These are phyloP conservation scores for Acleris laterana DNA, from an alignment of 2,888 invertebrate species.

Conservation along the genomic window DNA sequence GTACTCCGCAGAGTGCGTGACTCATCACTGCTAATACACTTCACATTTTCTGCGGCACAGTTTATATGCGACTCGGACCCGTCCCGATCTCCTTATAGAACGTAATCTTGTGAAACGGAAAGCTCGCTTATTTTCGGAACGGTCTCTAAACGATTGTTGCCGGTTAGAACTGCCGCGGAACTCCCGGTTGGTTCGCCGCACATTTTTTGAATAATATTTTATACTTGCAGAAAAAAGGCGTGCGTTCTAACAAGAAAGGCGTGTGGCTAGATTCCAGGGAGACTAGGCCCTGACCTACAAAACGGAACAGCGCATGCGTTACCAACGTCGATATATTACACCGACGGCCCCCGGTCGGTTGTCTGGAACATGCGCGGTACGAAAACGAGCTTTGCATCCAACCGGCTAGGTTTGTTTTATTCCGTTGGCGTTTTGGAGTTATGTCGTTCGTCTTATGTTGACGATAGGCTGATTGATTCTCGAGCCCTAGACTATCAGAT, in stretches of 20 bases:
- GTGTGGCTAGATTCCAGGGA: constrained; percentile 70
- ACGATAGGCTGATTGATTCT: constrained; percentile 53
- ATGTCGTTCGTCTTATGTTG: constrained; percentile 43
- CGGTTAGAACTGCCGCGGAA: constrained; percentile 42
- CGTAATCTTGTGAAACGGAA: constrained; percentile 52
- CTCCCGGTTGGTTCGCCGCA: background rate
- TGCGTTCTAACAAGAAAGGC: constrained; percentile 64
- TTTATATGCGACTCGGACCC: constrained; percentile 48
- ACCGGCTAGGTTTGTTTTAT: constrained; percentile 19
- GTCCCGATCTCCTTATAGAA: constrained; percentile 53
- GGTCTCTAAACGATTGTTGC: constrained; percentile 47
- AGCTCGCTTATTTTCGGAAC: constrained; percentile 58
- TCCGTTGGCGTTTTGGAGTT: constrained; percentile 24
- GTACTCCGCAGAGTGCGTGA: constrained; percentile 52
- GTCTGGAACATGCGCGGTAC: constrained; percentile 62
- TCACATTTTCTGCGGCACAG: constrained; percentile 50
- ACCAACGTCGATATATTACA: constrained; percentile 72
- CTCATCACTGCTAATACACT: constrained; percentile 59
- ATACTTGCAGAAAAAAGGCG: constrained; percentile 52
- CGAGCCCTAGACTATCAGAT: constrained; percentile 44
- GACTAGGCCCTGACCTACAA: constrained; percentile 79
- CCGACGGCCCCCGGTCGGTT: constrained; percentile 62
- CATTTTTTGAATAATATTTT: constrained; percentile 46
- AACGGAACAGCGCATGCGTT: constrained; percentile 69
- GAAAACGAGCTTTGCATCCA: constrained; percentile 55